phyloP scores from a whole-genome alignment of 2,797 vertebrate genomes.

The Heterohyrax brucei region DNA sequence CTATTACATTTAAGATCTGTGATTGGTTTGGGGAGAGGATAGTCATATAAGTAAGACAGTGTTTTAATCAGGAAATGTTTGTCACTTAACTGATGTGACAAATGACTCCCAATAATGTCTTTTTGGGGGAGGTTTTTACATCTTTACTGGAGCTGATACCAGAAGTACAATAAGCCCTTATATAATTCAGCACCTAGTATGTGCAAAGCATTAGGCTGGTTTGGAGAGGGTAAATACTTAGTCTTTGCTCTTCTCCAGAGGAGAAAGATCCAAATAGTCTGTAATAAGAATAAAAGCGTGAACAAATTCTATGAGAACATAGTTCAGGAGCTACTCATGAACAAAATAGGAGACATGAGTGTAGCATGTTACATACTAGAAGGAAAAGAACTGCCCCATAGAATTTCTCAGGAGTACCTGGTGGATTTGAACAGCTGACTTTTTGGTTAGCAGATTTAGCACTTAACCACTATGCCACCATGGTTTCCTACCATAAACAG shows the following conservation, averaged over 20 bases:
- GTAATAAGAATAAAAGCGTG: not conserved
- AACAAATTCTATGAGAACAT: not conserved
- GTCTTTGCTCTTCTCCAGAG: not conserved
- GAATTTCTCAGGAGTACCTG: too few species aligned
- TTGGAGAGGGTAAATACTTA: constrained; percentile 18
- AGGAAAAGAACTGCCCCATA: too few species aligned
- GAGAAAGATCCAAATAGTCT: not conserved
- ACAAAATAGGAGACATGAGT: not conserved
- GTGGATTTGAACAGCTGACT: too few species aligned
- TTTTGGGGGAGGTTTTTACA: constrained; percentile 40
- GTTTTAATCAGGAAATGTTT: constrained; percentile 72
- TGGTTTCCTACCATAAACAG: too few species aligned
- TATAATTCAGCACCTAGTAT: not conserved
- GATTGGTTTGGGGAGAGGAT: constrained; percentile 47
- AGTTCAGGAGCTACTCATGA: constrained; percentile 2
- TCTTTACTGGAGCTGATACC: not conserved
- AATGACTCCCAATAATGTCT: constrained; percentile 57
- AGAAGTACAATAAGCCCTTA: not conserved
- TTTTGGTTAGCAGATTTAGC: too few species aligned
- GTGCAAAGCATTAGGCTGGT: not conserved
- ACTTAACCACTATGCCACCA: too few species aligned
- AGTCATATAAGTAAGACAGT: constrained; percentile 74
- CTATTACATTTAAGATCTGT: constrained; percentile 41
- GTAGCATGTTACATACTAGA: not conserved
- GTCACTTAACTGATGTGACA: constrained; percentile 66